These are phyloP conservation scores for Dilophus febrilis DNA, from an alignment of 2,888 invertebrate genomes.

Conservation along the genomic window DNA sequence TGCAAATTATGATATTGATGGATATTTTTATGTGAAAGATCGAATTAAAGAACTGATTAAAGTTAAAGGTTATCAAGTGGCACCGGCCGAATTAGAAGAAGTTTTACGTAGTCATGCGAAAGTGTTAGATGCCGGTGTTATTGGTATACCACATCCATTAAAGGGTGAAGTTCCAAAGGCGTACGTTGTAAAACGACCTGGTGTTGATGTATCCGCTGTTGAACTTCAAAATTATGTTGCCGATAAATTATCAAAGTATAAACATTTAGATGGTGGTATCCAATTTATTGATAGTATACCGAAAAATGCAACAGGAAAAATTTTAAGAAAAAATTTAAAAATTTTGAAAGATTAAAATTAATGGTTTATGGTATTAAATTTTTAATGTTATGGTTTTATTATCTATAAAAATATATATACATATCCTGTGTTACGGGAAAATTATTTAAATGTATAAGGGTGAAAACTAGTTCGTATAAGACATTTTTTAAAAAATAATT, in stretches of 20 bases:
- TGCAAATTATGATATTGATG: slow-evolving; percentile 39
- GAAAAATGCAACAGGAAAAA: slow-evolving; percentile 52
- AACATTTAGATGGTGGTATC: slow-evolving; percentile 43
- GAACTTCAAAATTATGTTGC: slow-evolving; percentile 39
- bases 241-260: slow-evolving; percentile 48
- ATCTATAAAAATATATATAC: too few relatives aligned
- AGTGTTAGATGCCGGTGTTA: slow-evolving; percentile 44
- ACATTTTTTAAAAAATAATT: too few relatives aligned
- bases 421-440: too few relatives aligned
- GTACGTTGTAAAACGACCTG: slow-evolving; percentile 39
- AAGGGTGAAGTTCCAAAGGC: slow-evolving; percentile 55
- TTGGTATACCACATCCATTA: slow-evolving; percentile 45
- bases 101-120: slow-evolving; percentile 66
- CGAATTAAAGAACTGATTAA: slow-evolving; percentile 61
- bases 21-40: slow-evolving; percentile 43
- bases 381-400: too few relatives aligned
- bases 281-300: slow-evolving; percentile 43
- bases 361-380: too few relatives aligned
- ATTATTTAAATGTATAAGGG: too few relatives aligned
- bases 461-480: too few relatives aligned
- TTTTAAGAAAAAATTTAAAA: slow-evolving; percentile 37
- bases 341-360: too few relatives aligned
- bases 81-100: slow-evolving; percentile 50
- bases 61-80: slow-evolving; percentile 43
- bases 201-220: slow-evolving; percentile 24